These are phyloP conservation scores for Parazoanthus darwini DNA, from an alignment of 92 coral and sea anemone genomes.

Conservation along the genomic window DNA sequence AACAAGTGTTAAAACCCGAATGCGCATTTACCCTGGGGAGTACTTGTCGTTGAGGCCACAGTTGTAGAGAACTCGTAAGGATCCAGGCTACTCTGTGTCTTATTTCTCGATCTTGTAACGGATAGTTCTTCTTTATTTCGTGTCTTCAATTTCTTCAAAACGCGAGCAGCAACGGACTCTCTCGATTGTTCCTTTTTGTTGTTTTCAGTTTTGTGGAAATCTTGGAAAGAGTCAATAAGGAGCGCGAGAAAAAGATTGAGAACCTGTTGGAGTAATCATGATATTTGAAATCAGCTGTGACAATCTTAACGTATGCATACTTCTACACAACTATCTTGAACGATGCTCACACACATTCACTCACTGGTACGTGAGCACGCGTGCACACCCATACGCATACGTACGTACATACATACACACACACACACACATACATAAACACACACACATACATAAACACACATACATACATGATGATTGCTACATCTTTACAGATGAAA, in stretches of 20 bases:
- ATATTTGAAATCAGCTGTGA: background rate
- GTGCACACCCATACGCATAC: no score
- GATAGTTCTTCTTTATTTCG: slow-evolving; percentile 17
- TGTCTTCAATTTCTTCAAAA: slow-evolving; percentile 15
- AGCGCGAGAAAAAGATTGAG: slow-evolving; percentile 54
- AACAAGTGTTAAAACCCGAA: background rate
- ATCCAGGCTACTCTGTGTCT: background rate
- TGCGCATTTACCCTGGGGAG: background rate
- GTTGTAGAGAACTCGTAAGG: slow-evolving; percentile 2
- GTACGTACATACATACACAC: no score
- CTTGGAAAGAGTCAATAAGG: slow-evolving; percentile 48
- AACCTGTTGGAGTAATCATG: slow-evolving; percentile 21
- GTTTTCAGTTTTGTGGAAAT: slow-evolving; percentile 14
- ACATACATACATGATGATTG: no score
- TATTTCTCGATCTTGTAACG: background rate
- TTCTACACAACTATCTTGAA: no score
- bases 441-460: no score
- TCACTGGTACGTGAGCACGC: no score
- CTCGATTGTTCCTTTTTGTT: background rate
- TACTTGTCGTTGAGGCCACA: background rate
- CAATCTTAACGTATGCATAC: no score
- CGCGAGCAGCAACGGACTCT: background rate
- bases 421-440: no score
- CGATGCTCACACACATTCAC: no score
- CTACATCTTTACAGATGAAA: no score